Conservation (phyloP, 2,797 vertebrate species). For the Lagocephalus sceleratus region DNA sequence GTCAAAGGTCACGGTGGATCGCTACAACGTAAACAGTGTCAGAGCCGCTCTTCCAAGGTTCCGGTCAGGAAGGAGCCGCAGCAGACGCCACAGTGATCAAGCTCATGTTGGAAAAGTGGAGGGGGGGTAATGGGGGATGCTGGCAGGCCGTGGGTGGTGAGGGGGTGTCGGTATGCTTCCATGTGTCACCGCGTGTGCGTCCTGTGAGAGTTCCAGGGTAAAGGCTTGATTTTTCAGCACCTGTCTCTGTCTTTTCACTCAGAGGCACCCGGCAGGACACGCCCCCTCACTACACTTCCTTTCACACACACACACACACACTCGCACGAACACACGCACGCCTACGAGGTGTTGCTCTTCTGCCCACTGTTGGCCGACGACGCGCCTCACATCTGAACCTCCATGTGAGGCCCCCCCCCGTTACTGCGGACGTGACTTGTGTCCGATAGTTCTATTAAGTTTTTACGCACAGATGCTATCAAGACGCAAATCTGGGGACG, state of each 20-base stretch:
- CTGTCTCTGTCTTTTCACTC: conserved; percentile 73
- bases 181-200: conserved; percentile 22
- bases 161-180: conserved; percentile 41
- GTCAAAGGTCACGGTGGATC: conserved; percentile 49
- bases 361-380: conserved; percentile 45
- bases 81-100: not conserved
- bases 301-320: conserved; percentile 23
- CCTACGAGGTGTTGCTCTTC: conserved; percentile 25
- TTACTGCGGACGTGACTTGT: not conserved
- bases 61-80: conserved; percentile 5
- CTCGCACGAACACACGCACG: conserved; percentile 12
- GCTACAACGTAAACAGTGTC: conserved; percentile 39
- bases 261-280: conserved; percentile 66
- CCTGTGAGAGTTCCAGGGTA: conserved; percentile 30
- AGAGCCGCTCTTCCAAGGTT: conserved; percentile 6
- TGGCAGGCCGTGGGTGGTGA: conserved; percentile 29
- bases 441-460: not conserved
- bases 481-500: too few relatives aligned
- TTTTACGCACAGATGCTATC: not conserved
- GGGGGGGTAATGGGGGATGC: conserved; percentile 31
- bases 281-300: conserved; percentile 47
- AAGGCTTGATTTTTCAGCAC: conserved; percentile 63
- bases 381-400: not conserved
- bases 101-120: conserved; percentile 27
- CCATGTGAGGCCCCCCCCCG: not conserved